A percentile compares a stretch with the other conserved stretches of the same genome.
Conservation (phyloP, 30 jellyfish, hydroid and myxozoan genomes). For the Hydractinia symbiolongicarpus region DNA sequence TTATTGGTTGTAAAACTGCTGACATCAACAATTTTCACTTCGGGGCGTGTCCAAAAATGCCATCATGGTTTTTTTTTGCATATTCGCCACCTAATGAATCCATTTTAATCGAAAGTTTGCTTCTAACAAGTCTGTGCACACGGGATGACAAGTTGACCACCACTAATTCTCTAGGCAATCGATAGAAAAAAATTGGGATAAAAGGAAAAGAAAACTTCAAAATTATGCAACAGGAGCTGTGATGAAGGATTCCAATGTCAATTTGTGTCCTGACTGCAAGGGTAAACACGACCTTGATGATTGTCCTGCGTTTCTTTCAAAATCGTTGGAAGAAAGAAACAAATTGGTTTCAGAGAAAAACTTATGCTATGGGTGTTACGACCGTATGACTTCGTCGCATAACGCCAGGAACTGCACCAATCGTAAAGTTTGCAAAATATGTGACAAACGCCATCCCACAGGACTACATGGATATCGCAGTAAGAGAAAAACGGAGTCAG, state of each 20-base stretch:
- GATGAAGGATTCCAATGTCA: neutral
- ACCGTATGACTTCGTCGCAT: neutral
- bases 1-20: too few species aligned
- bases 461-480: neutral
- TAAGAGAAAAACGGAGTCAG: neutral
- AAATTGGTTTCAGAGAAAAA: neutral
- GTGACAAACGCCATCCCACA: neutral
- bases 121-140: too few species aligned
- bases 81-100: too few species aligned
- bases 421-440: neutral
- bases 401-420: neutral
- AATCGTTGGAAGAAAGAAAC: neutral
- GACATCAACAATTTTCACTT: too few species aligned
- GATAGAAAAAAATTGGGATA: neutral
- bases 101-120: too few species aligned
- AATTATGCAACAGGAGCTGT: neutral
- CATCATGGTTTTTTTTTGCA: too few species aligned
- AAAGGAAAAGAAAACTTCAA: neutral
- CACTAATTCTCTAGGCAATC: neutral
- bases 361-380: neutral
- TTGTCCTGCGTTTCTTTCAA: neutral
- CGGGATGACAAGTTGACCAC: neutral
- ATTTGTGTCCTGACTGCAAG: neutral
- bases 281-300: neutral
- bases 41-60: too few species aligned